Base-by-base conservation (phyloP, 2,113 vertebrate genomes). In the Pogona vitticeps region DNA sequence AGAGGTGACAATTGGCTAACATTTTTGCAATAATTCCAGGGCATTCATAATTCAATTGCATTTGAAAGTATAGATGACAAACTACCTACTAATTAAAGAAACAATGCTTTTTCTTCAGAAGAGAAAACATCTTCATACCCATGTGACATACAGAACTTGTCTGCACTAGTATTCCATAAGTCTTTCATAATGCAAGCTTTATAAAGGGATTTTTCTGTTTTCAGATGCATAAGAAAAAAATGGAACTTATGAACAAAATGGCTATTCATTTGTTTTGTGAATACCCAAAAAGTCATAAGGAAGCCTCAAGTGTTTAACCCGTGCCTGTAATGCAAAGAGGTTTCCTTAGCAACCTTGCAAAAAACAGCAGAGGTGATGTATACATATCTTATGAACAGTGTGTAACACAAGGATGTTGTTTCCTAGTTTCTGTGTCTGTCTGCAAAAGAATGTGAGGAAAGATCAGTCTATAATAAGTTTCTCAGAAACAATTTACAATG, bases 301-400 rank as follows among this genome's bases (percentile, higher is more conserved):
- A 94, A 94, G 92, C 63, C 87, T 85, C 88, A 95, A 95, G 90
- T 94, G 94, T 94, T 91, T 93, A 95, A 96, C 94, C 93, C 86
- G 86, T 95, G 73, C 92, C 86, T 93, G 84, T 93, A 93, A 84
- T 93, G 86, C 73, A 89, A 79, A 82, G 79, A 83, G 0, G 85
- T 94, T 95, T 94, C 95, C 95, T 85, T 95, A 93, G 95, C 93
- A 95, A 96, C 94, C 93, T 84, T 72, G 91, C 75, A 93, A 95
- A 94, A 94, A 79, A 31, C 86, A 95, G 85, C 86, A 89, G 63
- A 78, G 91, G 94, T 10, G 5, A 95, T 95, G 91, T 63, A 83
- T 91, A 92, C 91, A 87, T 86, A 93, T 89, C 91, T 91, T 90
- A 76, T 92, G 88, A 94, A 91, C 42, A 93, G 88, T 81, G 76